Conservation (phyloP, 2,797 vertebrate species). For the Myripristis murdjan region DNA sequence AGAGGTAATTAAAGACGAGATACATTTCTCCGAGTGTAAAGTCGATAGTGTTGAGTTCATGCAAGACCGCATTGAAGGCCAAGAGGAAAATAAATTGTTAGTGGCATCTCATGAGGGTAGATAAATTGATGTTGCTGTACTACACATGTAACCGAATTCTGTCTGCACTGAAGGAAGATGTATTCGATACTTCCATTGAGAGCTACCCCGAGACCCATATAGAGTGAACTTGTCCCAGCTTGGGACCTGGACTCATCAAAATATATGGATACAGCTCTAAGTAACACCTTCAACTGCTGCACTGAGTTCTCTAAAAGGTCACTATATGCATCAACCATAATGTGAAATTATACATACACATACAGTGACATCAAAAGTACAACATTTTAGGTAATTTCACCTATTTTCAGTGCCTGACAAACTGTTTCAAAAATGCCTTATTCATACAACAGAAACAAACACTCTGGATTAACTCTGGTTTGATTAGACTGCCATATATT, state of each 20-base stretch:
- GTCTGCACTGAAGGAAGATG: conserved; percentile 3
- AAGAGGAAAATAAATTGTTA: conserved; percentile 41
- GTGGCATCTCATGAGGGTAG: conserved; percentile 24
- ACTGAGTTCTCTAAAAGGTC: too few relatives aligned
- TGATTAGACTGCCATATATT: too few relatives aligned
- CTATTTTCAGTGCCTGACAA: too few relatives aligned
- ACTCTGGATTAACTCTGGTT: too few relatives aligned
- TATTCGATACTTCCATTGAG: neutral
- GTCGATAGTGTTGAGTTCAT: conserved; percentile 52
- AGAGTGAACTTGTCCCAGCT: neutral
- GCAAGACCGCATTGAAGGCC: conserved; percentile 41
- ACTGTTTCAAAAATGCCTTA: too few relatives aligned
- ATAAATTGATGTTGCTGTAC: conserved; percentile 19
- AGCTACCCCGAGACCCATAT: neutral
- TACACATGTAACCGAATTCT: conserved; percentile 24
- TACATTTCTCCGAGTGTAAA: conserved; percentile 40
- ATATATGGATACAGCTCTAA: too few relatives aligned
- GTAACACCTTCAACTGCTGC: too few relatives aligned
- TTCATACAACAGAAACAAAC: too few relatives aligned
- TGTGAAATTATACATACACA: too few relatives aligned
- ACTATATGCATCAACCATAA: too few relatives aligned
- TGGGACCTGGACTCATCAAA: neutral
- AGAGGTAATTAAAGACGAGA: conserved; percentile 54
- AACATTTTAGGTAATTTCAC: too few relatives aligned
- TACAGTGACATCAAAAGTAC: too few relatives aligned